Conservation (phyloP, 2,888 invertebrate species). For the Blastobasis adustella region DNA sequence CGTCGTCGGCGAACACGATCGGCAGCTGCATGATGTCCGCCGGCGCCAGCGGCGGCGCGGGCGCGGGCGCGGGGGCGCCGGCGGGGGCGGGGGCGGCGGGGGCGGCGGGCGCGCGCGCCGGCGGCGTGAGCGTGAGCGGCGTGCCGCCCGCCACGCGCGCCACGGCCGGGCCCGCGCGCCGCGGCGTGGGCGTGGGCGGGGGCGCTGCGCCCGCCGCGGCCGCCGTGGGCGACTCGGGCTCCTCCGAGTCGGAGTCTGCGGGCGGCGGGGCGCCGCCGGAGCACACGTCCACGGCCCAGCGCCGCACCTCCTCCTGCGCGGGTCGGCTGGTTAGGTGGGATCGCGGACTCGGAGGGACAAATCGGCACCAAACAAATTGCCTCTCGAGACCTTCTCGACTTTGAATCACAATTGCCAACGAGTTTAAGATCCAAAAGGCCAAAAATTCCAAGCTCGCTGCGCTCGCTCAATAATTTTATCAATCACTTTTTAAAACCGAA, state of each 20-base stretch:
- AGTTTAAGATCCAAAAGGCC: no score
- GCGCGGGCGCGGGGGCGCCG: conserved; percentile 11
- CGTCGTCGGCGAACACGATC: conserved; percentile 77
- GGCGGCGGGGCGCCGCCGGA: conserved; percentile 21
- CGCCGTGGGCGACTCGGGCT: conserved; percentile 39
- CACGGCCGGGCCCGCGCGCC: conserved; percentile 34
- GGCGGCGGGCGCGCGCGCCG: conserved; percentile 21
- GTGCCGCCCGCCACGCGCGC: conserved; percentile 37
- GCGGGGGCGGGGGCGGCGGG: conserved; percentile 13
- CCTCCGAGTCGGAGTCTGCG: conserved; percentile 5
- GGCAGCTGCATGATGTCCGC: conserved; percentile 76
- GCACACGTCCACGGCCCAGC: conserved; percentile 30
- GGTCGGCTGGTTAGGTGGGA: no score
- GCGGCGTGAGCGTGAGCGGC: conserved; percentile 36
- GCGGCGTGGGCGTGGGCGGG: conserved; percentile 74
- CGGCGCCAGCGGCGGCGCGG: conserved; percentile 18
- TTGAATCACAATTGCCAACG: no score
- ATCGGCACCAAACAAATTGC: no score
- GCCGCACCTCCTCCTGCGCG: conserved; percentile 22
- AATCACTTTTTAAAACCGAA: no score
- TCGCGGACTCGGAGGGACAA: no score
- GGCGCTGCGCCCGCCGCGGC: conserved; percentile 73
- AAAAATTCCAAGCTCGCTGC: no score
- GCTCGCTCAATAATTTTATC: no score
- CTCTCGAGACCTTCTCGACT: no score